phyloP scores from a whole-genome alignment of 2,888 invertebrate species.

The Callosobruchus maculatus region DNA sequence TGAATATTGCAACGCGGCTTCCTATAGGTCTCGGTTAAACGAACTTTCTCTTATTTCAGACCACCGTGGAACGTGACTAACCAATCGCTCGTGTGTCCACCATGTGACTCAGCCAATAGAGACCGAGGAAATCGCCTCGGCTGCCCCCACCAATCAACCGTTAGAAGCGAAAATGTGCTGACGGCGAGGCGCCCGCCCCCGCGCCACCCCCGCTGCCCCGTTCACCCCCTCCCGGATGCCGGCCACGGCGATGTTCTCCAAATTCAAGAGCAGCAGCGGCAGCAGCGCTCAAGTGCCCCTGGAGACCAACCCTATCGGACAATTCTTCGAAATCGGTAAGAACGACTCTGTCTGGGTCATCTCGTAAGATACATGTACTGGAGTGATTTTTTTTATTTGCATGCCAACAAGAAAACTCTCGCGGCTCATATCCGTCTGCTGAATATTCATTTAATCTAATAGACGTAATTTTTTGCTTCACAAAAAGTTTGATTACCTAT shows the following conservation, averaged over 20 bases:
- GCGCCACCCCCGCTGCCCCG: background rate
- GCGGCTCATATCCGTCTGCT: too few relatives aligned
- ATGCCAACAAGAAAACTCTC: too few relatives aligned
- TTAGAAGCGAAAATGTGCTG: background rate
- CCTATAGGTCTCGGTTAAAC: too few relatives aligned
- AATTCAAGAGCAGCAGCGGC: conserved; percentile 61
- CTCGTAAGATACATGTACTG: too few relatives aligned
- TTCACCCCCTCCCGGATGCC: conserved; percentile 32
- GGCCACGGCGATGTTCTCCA: conserved; percentile 65
- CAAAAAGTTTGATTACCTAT: too few relatives aligned
- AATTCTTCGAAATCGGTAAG: conserved; percentile 77
- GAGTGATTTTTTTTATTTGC: too few relatives aligned
- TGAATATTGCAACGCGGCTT: too few relatives aligned
- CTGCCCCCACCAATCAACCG: background rate
- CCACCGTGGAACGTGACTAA: background rate
- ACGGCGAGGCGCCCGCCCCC: background rate
- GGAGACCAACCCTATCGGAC: conserved; percentile 79
- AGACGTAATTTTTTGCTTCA: too few relatives aligned
- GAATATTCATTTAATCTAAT: too few relatives aligned
- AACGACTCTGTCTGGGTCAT: too few relatives aligned
- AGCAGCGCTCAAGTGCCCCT: conserved; percentile 54
- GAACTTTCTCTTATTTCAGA: background rate
- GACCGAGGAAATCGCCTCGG: background rate
- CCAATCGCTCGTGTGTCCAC: background rate
- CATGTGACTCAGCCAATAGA: background rate